Conservation (phyloP, 2,888 invertebrate species). For the Cosmia pyralina region DNA sequence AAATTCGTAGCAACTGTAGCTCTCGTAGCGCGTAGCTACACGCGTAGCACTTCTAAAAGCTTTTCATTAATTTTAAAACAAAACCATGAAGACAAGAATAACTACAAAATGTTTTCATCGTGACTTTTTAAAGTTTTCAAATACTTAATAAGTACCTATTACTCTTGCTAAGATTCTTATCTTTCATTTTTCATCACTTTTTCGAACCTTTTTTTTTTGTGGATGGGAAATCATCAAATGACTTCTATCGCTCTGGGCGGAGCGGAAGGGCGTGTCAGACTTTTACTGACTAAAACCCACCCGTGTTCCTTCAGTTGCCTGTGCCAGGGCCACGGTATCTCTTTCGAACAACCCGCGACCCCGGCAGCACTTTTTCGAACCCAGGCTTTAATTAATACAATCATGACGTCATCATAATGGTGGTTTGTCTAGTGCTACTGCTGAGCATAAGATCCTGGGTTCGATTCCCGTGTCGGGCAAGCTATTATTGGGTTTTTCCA, state of each 20-base stretch:
- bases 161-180: background rate
- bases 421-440: background rate
- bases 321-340: too few relatives aligned
- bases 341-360: too few relatives aligned
- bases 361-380: background rate
- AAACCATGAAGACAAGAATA: background rate
- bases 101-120: background rate
- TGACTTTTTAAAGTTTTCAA: background rate
- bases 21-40: slow-evolving; percentile 14
- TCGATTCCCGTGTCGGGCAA: background rate
- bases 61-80: background rate
- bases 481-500: background rate
- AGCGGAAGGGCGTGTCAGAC: too few relatives aligned
- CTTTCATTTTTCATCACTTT: background rate
- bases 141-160: background rate
- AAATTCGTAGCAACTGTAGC: slow-evolving; percentile 17
- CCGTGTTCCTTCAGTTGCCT: too few relatives aligned
- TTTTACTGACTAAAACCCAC: too few relatives aligned
- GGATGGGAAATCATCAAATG: too few relatives aligned
- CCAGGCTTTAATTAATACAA: too few relatives aligned
- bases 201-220: too few relatives aligned
- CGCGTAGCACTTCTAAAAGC: background rate
- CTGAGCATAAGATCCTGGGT: background rate
- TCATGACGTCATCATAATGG: background rate
- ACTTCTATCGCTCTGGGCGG: too few relatives aligned